Base-by-base conservation (phyloP, 2,113 vertebrate genomes). In the Maccullochella peelii region DNA sequence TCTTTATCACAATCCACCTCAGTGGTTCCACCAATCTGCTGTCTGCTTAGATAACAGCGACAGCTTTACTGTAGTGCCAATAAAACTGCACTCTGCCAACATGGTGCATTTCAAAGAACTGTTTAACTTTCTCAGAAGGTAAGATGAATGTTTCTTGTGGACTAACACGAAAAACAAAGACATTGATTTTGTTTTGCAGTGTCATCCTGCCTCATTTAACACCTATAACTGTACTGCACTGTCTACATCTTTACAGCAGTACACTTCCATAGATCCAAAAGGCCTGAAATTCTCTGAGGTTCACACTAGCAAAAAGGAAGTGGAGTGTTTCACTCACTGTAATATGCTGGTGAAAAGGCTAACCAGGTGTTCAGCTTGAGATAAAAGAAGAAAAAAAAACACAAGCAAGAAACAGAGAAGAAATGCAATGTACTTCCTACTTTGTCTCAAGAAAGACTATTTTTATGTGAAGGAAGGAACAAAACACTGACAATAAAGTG, bases 301-400 rank as follows among this genome's bases (percentile, higher is more conserved):
- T 91, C 72, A 84, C 85, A 49, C 70, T 30, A 89, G 85, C 78
- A 85, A 88, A 75, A 54, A 82, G 76, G 85, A 87, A 75, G 59
- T 79, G 74, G 81, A 89, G 83, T 49, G 62, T 80, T 89, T 86
- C 78, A 86, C 87, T 90, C 87, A 87, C 90, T 90, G 91, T 85
- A 88, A 76, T 92, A 88, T 94, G 93, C 94, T 93, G 92, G 90
- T 92, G 92, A 92, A 89, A 93, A 95, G 94, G 91, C 92, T 94
- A 89, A 90, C 89, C 82, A 91, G 92, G 93, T 94, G 92, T 88
- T 93, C 69, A 91, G 86, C 87, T 92, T 81, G 73, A 88, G 88
- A 90, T 88, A 59, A 86, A 89, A 73, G 21, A 68, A 82, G 25
- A 62, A 77, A 16, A 71, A 47, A 57, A 52, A 71, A 84, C n/a